Evolutionary conservation across 2,797 vertebrate genomes (phyloP), one percentile per base, ranked within the genome.

Genomic region (Sorex maritimensis): DNA sequence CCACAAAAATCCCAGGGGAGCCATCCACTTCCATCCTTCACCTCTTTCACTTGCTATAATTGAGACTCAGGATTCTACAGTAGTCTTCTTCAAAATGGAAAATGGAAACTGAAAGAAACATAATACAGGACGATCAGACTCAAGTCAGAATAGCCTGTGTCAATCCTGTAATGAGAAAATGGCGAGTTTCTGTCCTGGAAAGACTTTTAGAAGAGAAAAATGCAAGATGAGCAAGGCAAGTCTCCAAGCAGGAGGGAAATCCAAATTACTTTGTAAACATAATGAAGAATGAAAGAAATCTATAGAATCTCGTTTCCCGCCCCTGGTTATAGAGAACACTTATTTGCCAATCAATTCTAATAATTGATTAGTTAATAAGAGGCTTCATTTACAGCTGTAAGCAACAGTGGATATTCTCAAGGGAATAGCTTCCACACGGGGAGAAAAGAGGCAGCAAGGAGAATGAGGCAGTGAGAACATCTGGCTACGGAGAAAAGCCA

Each of bases 271-370:
- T 96, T 94, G 95, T 81, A 95, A 12, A 95, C 95, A 81, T 90
- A 90, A 96, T 85, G 78, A 95, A 93, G 92, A 96, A 71, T 17
- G 94, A 82, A 63, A 49, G 71, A 95, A 94, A 93, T 95, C 96
- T 88, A 95, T 79, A 93, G 55, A 44, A 6, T 9, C 89, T 94
- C 65, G 46, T 94, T 89, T 95, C 94, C 68, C 97, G 73, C 26
- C 19, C 15, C 73, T 88, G 94, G 89, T 92, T 95, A 69, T 65
- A 93, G 79, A 75, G 68, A 69, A 93, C 93, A 52, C 67, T 93
- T 93, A 86, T 95, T 96, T 95, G 94, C 74, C 23, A 95, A 88
- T 96, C 94, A 89, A 96, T 97, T 86, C 75, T 78, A 72, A 85
- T 81, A 95, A 96, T 17, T 95, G 94, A 97, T 95, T 92, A 90